Percentiles rank a stretch among this genome's conserved stretches.
Evolutionary conservation across 2,797 vertebrate species (phyloP).

Genomic region (Oreochromis mossambicus): DNA sequence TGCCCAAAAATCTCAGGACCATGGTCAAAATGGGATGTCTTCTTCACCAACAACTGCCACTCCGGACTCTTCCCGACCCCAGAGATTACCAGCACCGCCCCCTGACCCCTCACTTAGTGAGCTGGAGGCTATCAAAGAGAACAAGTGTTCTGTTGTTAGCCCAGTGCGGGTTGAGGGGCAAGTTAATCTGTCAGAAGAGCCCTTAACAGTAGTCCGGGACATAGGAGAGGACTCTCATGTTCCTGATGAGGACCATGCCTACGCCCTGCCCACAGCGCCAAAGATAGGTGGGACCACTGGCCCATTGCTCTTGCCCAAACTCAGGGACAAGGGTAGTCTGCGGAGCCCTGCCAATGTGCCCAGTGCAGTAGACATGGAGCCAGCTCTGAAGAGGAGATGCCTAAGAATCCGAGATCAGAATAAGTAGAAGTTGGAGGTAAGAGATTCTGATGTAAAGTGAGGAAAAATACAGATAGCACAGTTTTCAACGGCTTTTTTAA

Average conservation of each 20-base stretch:
- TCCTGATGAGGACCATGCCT: slow-evolving; percentile 88
- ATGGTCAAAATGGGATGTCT: slow-evolving; percentile 58
- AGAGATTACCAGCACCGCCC: slow-evolving; percentile 43
- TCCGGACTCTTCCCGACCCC: slow-evolving; percentile 69
- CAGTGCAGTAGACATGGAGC: slow-evolving; percentile 88
- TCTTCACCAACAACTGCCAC: slow-evolving; percentile 59
- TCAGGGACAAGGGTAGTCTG: slow-evolving; percentile 80
- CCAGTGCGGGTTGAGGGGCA: slow-evolving; percentile 71
- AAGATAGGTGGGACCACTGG: slow-evolving; percentile 83
- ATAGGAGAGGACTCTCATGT: slow-evolving; percentile 66
- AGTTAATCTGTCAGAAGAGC: slow-evolving; percentile 81
- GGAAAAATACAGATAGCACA: neutral
- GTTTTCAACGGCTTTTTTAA: neutral
- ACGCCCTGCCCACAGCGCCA: slow-evolving; percentile 90
- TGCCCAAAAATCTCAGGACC: slow-evolving; percentile 68
- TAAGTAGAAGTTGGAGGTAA: slow-evolving; percentile 80
- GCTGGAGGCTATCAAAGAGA: slow-evolving; percentile 89
- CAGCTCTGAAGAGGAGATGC: slow-evolving; percentile 94
- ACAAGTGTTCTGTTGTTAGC: slow-evolving; percentile 81
- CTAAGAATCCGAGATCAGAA: slow-evolving; percentile 98
- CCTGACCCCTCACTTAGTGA: slow-evolving; percentile 64
- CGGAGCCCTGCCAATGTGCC: slow-evolving; percentile 78
- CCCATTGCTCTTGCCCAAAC: slow-evolving; percentile 72
- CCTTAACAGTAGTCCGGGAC: slow-evolving; percentile 80
- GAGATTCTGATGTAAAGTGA: slow-evolving; percentile 11